A percentile compares a stretch with the other conserved stretches of the same genome.
Conservation (phyloP, 2,888 invertebrate genomes). For the Nemurella pictetii region DNA sequence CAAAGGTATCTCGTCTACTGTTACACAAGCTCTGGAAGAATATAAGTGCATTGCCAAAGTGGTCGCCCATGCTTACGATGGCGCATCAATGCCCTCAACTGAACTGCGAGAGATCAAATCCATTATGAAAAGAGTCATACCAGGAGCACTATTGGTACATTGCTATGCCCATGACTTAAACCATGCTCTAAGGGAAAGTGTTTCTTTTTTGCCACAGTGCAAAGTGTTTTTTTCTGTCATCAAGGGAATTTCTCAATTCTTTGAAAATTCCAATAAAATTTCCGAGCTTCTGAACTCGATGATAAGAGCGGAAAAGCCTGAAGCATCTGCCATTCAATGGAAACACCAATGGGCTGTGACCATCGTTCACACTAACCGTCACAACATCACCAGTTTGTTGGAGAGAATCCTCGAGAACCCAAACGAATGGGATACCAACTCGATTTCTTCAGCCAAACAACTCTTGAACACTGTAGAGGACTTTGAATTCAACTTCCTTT, state of each 20-base stretch:
- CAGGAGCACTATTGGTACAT: constrained; percentile 15
- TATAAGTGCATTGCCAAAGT: constrained; percentile 3
- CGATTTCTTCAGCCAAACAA: constrained; percentile 15
- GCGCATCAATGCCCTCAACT: neutral
- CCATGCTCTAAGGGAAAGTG: neutral
- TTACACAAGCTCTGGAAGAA: neutral
- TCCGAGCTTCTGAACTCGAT: neutral
- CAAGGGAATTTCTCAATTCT: constrained; percentile 9
- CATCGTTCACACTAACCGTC: constrained; percentile 14
- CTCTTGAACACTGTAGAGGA: constrained; percentile 18
- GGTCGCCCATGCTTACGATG: constrained; percentile 29
- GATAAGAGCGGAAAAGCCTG: neutral
- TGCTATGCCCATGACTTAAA: constrained; percentile 27
- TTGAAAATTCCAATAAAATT: neutral
- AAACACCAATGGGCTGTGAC: constrained; percentile 3
- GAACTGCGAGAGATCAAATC: constrained; percentile 15
- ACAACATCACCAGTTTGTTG: constrained; percentile 2
- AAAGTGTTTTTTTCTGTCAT: constrained; percentile 27
- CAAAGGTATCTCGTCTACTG: neutral
- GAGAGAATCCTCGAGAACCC: constrained; percentile 18
- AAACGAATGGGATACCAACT: constrained; percentile 8
- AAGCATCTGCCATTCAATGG: constrained; percentile 3
- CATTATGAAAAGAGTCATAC: neutral
- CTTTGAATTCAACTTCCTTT: constrained; percentile 25
- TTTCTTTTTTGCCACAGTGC: constrained; percentile 11